phyloP scores from a whole-genome alignment of 2,113 vertebrate species.

The Peromyscus maniculatus region DNA sequence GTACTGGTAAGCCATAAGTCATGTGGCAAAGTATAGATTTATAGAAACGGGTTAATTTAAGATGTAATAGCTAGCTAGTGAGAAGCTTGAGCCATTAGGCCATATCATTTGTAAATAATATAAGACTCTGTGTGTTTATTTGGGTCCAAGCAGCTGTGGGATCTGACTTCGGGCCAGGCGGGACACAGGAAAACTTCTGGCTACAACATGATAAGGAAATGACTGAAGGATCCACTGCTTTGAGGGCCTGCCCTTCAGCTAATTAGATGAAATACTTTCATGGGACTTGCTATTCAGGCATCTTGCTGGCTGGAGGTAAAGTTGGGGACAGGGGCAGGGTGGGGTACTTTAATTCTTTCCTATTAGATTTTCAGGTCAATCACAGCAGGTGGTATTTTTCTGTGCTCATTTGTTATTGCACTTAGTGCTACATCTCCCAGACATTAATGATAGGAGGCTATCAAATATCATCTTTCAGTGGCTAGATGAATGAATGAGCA shows the following conservation, averaged over 20 bases:
- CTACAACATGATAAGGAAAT: background rate
- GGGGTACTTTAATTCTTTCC: background rate
- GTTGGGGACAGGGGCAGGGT: background rate
- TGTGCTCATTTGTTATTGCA: background rate
- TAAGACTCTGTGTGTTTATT: too few relatives aligned
- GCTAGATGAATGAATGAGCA: background rate
- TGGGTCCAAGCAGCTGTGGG: too few relatives aligned
- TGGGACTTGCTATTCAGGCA: background rate
- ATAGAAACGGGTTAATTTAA: too few relatives aligned
- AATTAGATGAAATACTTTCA: background rate
- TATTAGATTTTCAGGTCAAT: conserved; percentile 37
- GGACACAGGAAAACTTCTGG: too few relatives aligned
- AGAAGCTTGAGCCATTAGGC: too few relatives aligned
- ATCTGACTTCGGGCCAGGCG: too few relatives aligned
- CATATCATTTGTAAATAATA: too few relatives aligned
- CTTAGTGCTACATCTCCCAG: conserved; percentile 6
- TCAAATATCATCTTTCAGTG: conserved; percentile 30
- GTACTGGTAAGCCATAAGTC: too few relatives aligned
- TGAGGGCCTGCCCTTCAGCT: background rate
- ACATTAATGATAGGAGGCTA: background rate
- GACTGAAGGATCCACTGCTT: background rate
- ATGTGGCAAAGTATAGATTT: too few relatives aligned
- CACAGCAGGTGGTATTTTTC: background rate
- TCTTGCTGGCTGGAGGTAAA: background rate
- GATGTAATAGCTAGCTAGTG: too few relatives aligned